A percentile compares a stretch with the other conserved stretches of the same genome.
Conservation (phyloP, 1,140 invertebrate genomes). For the Centruroides vittatus region DNA sequence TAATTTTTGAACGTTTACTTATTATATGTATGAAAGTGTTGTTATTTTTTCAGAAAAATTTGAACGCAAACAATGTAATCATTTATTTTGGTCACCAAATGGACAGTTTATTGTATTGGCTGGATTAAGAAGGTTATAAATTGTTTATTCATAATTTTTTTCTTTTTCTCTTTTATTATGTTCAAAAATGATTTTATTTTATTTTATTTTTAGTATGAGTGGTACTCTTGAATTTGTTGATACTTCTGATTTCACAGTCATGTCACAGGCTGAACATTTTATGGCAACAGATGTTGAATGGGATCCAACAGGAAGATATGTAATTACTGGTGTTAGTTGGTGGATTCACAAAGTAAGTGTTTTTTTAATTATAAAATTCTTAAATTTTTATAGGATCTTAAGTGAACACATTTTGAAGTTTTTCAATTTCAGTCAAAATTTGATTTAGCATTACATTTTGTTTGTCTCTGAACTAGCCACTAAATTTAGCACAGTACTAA, state of each 20-base stretch:
- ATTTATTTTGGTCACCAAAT: slow-evolving; percentile 90
- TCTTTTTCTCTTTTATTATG: background rate
- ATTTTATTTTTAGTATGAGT: slow-evolving; percentile 44
- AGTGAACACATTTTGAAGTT: background rate
- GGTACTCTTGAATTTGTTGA: slow-evolving; percentile 90
- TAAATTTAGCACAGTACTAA: no score
- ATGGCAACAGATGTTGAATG: slow-evolving; percentile 91
- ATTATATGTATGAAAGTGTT: background rate
- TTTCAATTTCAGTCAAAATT: background rate
- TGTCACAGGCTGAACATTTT: slow-evolving; percentile 87
- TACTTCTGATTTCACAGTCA: slow-evolving; percentile 84
- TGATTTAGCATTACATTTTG: background rate
- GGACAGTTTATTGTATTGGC: slow-evolving; percentile 93
- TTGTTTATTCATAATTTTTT: background rate
- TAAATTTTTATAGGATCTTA: background rate
- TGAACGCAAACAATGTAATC: slow-evolving; percentile 82
- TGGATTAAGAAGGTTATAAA: slow-evolving; percentile 42
- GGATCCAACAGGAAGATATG: slow-evolving; percentile 97
- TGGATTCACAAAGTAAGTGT: slow-evolving; percentile 75
- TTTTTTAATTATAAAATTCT: slow-evolving; percentile 1
- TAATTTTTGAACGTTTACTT: background rate
- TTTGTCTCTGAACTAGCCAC: no score
- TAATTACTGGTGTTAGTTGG: slow-evolving; percentile 83
- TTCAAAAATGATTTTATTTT: background rate
- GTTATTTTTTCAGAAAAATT: slow-evolving; percentile 48